Base-by-base conservation (phyloP, 1,140 invertebrate species). In the Euwallacea fornicatus region DNA sequence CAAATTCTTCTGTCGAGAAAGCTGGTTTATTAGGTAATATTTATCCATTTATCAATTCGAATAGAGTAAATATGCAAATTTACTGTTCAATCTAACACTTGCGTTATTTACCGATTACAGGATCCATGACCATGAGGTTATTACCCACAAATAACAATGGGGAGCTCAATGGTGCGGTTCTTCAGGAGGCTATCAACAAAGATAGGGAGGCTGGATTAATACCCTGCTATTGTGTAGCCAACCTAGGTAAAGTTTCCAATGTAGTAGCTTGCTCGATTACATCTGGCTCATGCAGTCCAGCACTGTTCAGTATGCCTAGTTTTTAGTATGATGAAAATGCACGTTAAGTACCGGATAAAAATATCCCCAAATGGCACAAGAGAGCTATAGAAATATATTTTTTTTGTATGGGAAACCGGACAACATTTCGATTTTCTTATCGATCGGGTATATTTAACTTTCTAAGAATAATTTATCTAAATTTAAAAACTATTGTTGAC, bases 1-100 rank as follows among this genome's bases (percentile, higher is more conserved):
- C 93, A 9, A 97, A 98, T 81, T 95, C 92, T 6, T 96, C 93
- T 0, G 92, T 98, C 1, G 95, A 97, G 79, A 93, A 96, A 80
- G 90, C 93, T 0, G 92, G 91, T 7, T 82, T 94, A 43, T 64
- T 72, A 59, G 71, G 71, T 72, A 72, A 62, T 42, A 15, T 13
- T 15, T 56, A 9, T 16, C 8, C 54, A 56, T 9, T 13, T 9
- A 56, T 15, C 54, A 15, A 9, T 16, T 15, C 3, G 16, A 15
- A 13, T 6, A 6, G 4, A 56, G 54, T 15, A 56, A 16, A 50
- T 11, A 50, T 13, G 13, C 1, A 10, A 11, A 11, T 11, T 11
- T 50, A 50, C 1, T 50, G 2, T 50, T 50, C 9, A 50, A 50
- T 11, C 9, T 50, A 50, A 11, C 46, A 11, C 46, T 50, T 50